These are phyloP conservation scores for Zhengitettix transpicula DNA, from an alignment of 2,888 invertebrate species.

Conservation along the genomic window DNA sequence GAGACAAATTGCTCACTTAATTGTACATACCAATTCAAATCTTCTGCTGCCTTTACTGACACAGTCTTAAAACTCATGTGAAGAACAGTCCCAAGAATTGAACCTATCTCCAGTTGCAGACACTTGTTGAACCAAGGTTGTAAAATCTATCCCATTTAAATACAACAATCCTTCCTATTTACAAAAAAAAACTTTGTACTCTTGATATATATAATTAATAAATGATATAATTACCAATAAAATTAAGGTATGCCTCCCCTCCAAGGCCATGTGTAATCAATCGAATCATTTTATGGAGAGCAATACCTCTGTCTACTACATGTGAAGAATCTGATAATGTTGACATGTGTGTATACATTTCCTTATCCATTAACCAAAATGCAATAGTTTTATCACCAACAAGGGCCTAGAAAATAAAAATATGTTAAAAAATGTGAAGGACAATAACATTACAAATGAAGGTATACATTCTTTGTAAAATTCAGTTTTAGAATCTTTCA, in stretches of 20 bases:
- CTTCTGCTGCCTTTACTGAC: too few species aligned
- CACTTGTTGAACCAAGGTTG: too few species aligned
- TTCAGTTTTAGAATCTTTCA: not conserved
- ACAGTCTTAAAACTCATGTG: too few species aligned
- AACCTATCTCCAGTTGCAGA: too few species aligned
- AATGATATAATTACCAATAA: slow-evolving; percentile 52
- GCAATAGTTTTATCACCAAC: slow-evolving; percentile 98
- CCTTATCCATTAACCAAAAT: slow-evolving; percentile 99
- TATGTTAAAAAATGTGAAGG: not conserved
- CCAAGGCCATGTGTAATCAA: slow-evolving; percentile 86
- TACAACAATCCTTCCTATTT: too few species aligned
- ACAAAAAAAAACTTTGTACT: too few species aligned
- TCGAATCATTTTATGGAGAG: slow-evolving; percentile 93
- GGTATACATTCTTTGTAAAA: too few species aligned
- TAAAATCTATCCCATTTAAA: too few species aligned
- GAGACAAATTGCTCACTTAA: too few species aligned
- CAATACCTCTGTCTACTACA: slow-evolving; percentile 81
- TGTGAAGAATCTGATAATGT: slow-evolving; percentile 44
- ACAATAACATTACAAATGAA: not conserved
- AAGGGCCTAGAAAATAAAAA: slow-evolving; percentile 42
- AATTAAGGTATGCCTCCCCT: slow-evolving; percentile 97
- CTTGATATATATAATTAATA: too few species aligned
- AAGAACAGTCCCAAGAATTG: too few species aligned
- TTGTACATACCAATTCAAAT: too few species aligned
- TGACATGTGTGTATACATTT: slow-evolving; percentile 97